A percentile compares a stretch with the other conserved stretches of the same genome.
Evolutionary conservation across 2,888 invertebrate species (phyloP).

Genomic region (Erebia epiphron): DNA sequence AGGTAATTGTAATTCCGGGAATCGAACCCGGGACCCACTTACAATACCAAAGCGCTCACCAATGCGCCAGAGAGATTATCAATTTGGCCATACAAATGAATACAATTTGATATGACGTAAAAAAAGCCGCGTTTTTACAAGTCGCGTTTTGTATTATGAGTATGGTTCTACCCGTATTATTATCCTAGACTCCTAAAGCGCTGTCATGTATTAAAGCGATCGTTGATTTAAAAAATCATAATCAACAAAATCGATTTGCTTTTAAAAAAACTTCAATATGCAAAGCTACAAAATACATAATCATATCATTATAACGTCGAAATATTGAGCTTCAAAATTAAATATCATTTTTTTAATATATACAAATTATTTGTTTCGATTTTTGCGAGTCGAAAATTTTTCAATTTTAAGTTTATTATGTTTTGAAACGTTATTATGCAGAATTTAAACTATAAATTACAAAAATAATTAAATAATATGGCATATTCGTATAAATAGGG

Average conservation of each 20-base stretch:
- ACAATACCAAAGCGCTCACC: too few species aligned
- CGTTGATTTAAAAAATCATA: constrained; percentile 18
- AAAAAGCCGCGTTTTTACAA: not conserved
- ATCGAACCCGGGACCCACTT: too few species aligned
- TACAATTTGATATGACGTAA: not conserved
- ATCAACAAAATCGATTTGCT: constrained; percentile 21
- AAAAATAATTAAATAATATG: constrained; percentile 26
- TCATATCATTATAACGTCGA: constrained; percentile 39
- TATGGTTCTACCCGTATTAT: not conserved
- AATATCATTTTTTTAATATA: constrained; percentile 36
- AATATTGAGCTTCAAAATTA: constrained; percentile 47
- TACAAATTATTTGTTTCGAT: constrained; percentile 42
- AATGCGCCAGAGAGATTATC: too few species aligned
- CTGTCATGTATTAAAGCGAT: constrained; percentile 30
- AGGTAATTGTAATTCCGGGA: too few species aligned
- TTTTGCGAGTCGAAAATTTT: not conserved
- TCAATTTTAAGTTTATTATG: constrained; percentile 16
- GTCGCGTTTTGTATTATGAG: not conserved
- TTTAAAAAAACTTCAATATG: constrained; percentile 33
- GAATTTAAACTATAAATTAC: constrained; percentile 24
- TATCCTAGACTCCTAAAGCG: constrained; percentile 20
- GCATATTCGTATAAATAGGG: constrained; percentile 31
- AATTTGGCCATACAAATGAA: not conserved
- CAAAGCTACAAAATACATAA: constrained; percentile 42
- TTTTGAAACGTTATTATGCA: constrained; percentile 23